Evolutionary conservation across 2,888 invertebrate genomes (phyloP).

Genomic region (Sinentomon sp.): DNA sequence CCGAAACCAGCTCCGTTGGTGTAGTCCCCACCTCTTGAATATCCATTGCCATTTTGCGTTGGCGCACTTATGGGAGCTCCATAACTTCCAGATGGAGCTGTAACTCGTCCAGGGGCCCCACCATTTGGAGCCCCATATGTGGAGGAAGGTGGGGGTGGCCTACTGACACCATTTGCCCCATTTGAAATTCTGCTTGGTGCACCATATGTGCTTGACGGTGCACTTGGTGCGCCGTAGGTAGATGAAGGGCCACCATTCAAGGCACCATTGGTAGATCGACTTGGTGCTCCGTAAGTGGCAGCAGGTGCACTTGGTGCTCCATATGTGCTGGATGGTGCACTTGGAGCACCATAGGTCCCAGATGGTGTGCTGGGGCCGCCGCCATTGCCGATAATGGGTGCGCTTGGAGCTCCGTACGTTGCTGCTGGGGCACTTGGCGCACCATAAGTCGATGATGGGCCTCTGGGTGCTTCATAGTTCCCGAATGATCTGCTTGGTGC

Average conservation of each 20-base stretch:
- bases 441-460: no score
- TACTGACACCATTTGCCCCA: no score
- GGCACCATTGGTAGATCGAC: neutral
- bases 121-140: slow-evolving; percentile 9
- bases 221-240: slow-evolving; percentile 9
- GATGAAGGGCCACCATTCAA: no score
- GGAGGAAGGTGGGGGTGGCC: no score
- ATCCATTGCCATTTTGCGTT: no score
- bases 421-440: slow-evolving; percentile 6
- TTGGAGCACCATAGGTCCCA: slow-evolving; percentile 8
- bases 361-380: slow-evolving; percentile 2
- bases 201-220: slow-evolving; percentile 6
- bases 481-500: no score
- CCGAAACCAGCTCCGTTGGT: no score
- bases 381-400: no score
- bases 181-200: slow-evolving; percentile 5
- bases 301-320: slow-evolving; percentile 7
- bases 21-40: no score
- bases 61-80: no score
- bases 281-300: slow-evolving; percentile 8
- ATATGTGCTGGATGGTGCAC: slow-evolving; percentile 3
- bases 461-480: no score
- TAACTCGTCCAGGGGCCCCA: neutral
- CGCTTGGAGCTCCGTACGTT: slow-evolving; percentile 3
- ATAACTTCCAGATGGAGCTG: slow-evolving; percentile 9